Percentiles rank a stretch among this genome's conserved stretches.
These are phyloP conservation scores for Melospiza melodia DNA, from an alignment of 2,113 vertebrate species.

Conservation along the genomic window DNA sequence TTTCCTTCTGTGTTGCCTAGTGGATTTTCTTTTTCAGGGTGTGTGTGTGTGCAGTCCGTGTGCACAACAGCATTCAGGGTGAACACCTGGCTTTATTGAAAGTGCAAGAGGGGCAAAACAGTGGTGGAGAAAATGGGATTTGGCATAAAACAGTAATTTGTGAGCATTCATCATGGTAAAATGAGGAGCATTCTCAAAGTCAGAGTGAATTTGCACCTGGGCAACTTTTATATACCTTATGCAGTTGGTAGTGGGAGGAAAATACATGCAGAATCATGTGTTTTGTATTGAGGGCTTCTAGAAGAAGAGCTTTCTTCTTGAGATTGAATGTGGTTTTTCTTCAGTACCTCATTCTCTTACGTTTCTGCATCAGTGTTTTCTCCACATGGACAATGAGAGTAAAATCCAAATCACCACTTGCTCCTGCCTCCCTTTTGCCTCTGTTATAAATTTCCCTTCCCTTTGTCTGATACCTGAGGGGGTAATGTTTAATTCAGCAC, in stretches of 20 bases:
- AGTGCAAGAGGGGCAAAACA: not conserved
- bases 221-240: not conserved
- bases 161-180: constrained; percentile 12
- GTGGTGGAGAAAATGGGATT: not conserved
- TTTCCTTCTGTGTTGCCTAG: not conserved
- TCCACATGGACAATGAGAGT: not conserved
- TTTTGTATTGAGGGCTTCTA: not conserved
- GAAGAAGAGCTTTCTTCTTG: not conserved
- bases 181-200: not conserved
- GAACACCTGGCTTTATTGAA: not conserved
- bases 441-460: not conserved
- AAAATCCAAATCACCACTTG: not conserved
- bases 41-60: not conserved
- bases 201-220: not conserved
- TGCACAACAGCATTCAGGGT: not conserved
- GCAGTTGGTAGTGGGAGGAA: not conserved
- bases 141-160: not conserved
- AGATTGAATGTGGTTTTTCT: not conserved
- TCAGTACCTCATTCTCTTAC: not conserved
- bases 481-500: not conserved
- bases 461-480: not conserved
- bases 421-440: not conserved
- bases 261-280: not conserved
- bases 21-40: not conserved
- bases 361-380: not conserved